Evolutionary conservation across 1,140 invertebrate genomes (phyloP).

Genomic region (Solenopsis fugax): DNA sequence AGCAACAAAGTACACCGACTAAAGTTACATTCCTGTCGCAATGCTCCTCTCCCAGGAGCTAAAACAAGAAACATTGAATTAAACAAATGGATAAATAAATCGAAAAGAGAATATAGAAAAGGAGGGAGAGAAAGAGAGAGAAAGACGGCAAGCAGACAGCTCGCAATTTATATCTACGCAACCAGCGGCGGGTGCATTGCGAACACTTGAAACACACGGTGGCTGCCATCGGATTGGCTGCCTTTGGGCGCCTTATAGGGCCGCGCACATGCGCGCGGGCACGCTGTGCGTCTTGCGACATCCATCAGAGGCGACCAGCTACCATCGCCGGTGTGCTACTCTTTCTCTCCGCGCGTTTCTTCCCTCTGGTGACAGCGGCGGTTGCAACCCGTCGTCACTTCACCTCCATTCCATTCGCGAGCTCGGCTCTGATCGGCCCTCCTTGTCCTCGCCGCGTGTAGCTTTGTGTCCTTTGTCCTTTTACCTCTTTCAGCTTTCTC

Average conservation of each 20-base stretch:
- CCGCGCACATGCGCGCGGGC: conserved; percentile 83
- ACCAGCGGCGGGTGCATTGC: conserved; percentile 78
- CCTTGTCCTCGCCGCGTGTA: not conserved
- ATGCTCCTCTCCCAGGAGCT: not conserved
- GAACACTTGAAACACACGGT: conserved; percentile 85
- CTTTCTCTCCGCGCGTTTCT: conserved; percentile 72
- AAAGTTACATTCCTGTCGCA: not conserved
- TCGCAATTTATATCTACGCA: conserved; percentile 82
- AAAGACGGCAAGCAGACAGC: conserved; percentile 65
- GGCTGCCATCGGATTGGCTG: conserved; percentile 81
- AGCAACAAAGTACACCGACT: no score
- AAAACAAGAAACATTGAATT: not conserved
- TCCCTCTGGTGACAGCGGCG: conserved; percentile 57
- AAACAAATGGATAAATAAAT: conserved; percentile 35
- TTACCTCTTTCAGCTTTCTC: conserved; percentile 52
- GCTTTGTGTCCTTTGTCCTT: conserved; percentile 10
- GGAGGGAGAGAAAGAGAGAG: conserved; percentile 70
- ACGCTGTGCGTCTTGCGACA: conserved; percentile 80
- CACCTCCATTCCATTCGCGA: conserved; percentile 44
- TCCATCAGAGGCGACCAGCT: conserved; percentile 81
- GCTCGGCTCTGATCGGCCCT: conserved; percentile 39
- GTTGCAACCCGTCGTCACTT: conserved; percentile 58
- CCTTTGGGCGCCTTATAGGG: conserved; percentile 84
- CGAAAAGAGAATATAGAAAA: not conserved
- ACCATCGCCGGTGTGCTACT: conserved; percentile 75